Evolutionary conservation across 2,888 invertebrate species (phyloP).

Genomic region (Ecdyonurus torrentis): DNA sequence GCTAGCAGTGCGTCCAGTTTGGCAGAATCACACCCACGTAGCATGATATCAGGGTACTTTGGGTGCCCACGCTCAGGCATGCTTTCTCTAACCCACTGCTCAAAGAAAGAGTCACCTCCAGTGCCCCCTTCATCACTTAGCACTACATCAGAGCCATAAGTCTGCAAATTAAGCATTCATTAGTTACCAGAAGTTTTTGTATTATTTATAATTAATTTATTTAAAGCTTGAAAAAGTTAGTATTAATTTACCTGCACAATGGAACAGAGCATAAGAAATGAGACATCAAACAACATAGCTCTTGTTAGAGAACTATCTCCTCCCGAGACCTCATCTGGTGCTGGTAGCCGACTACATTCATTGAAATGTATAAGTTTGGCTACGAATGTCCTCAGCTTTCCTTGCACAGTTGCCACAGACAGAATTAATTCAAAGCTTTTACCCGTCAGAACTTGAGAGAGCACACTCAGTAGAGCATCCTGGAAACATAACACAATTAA

Average conservation of each 20-base stretch:
- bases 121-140: slow-evolving; percentile 41
- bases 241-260: slow-evolving; percentile 86
- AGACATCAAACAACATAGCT: slow-evolving; percentile 81
- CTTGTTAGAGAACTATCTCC: slow-evolving; percentile 46
- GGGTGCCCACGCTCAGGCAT: slow-evolving; percentile 77
- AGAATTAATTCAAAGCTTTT: slow-evolving; percentile 83
- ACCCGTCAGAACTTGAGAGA: slow-evolving; percentile 77
- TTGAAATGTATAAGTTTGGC: slow-evolving; percentile 81
- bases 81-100: slow-evolving; percentile 80
- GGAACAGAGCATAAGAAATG: slow-evolving; percentile 81
- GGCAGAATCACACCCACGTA: slow-evolving; percentile 57
- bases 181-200: too few species aligned
- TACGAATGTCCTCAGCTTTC: slow-evolving; percentile 74
- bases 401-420: slow-evolving; percentile 84
- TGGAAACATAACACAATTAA: slow-evolving; percentile 30
- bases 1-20: slow-evolving; percentile 67
- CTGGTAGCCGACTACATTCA: slow-evolving; percentile 60
- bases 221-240: too few species aligned
- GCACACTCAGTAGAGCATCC: slow-evolving; percentile 67
- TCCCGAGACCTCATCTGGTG: slow-evolving; percentile 21
- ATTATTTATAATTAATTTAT: too few species aligned
- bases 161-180: too few species aligned
- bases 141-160: slow-evolving; percentile 37
- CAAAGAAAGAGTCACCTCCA: slow-evolving; percentile 76
- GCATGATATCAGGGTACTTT: slow-evolving; percentile 70